Base-by-base conservation (phyloP, 1,140 invertebrate species). In the Nymphalis io region DNA sequence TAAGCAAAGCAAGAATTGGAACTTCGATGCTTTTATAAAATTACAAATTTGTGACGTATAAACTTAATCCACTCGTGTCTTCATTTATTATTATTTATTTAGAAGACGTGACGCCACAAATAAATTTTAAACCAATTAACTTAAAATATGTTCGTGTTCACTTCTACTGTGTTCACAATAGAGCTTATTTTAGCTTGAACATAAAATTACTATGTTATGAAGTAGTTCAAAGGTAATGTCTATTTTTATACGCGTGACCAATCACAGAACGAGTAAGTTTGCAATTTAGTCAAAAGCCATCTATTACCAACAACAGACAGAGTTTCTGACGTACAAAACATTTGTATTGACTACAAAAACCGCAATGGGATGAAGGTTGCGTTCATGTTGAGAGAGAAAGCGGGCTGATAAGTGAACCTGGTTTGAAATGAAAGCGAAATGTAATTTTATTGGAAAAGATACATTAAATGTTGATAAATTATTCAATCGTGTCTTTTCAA, bases 331-430 rank as follows among this genome's bases (percentile, higher is more conserved):
- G 33, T 59, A 59, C 39, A 12, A 40, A 59, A 59, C 57, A 27
- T 59, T 59, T 59, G 33, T 59, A 21, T 59, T 40, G 39, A 21
- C 33, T 51, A 46, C 42, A 46, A 58, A 58, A 58, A 58, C 57
- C 57, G 57, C 57, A 59, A 20, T 40, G 57, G 57, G 16, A 51
- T 0, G 18, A 21, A 1, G 16, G 46, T 8, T 20, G 16, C 1
- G 16, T 10, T 10, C 2, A 51, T 18, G 6, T 18, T 13, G 12
- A 1, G n/a, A n/a, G 16, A 18, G 46, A 51, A 51, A 51, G 46
- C 46, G 46, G 18, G 3, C 12, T 51, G 10, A 4, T 33, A 33
- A 33, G 10, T 3, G 10, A 33, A 8, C 27, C 27, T 33, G 6
- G 27, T 33, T 33, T 33, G 1, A 33, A 33, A 33, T 33, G 8